Evolutionary conservation across 2,113 vertebrate species (phyloP).

Genomic region (Rhabdornis inornatus): DNA sequence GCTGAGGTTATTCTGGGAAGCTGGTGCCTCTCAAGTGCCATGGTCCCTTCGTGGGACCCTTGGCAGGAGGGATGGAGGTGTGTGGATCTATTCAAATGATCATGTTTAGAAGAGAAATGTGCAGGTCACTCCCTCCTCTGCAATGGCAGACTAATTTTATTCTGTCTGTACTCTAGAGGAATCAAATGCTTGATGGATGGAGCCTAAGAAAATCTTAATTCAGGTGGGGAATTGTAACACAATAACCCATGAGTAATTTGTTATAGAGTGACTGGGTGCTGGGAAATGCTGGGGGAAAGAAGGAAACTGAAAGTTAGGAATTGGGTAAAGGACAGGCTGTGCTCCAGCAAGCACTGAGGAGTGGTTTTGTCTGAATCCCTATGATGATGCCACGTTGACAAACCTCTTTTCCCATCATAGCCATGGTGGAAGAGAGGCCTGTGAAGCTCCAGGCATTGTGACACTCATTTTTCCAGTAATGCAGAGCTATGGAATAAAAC

Average conservation of each 20-base stretch:
- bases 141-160: background rate
- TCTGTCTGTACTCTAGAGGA: background rate
- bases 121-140: background rate
- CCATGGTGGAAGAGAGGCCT: background rate
- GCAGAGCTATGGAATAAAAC: background rate
- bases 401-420: background rate
- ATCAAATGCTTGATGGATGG: conserved; percentile 14
- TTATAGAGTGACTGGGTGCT: background rate
- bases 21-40: background rate
- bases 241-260: background rate
- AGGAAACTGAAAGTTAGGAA: background rate
- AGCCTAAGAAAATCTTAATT: conserved; percentile 19
- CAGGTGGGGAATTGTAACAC: background rate
- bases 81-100: background rate
- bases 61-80: background rate
- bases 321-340: background rate
- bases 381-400: rapidly evolving
- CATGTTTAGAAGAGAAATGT: background rate
- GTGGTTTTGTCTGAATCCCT: background rate
- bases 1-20: background rate
- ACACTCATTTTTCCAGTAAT: background rate
- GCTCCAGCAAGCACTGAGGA: background rate
- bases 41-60: background rate
- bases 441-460: background rate
- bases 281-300: background rate